A percentile compares a stretch with the other conserved stretches of the same genome.
Evolutionary conservation across 2,113 vertebrate species (phyloP).

Genomic region (Sinosuthora webbiana): DNA sequence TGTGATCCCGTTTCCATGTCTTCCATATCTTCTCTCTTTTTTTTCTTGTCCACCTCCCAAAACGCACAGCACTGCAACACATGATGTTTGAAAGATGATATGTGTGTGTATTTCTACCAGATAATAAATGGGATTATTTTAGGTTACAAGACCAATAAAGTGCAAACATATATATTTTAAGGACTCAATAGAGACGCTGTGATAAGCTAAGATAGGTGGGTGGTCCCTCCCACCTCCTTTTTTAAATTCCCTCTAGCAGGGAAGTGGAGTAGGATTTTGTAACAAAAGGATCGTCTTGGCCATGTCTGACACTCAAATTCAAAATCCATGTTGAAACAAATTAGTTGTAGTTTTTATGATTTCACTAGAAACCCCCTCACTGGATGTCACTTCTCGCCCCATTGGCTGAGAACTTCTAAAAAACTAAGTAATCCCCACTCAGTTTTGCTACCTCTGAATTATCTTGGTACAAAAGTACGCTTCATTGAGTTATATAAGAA

Average conservation of each 20-base stretch:
- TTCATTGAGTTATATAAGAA: not conserved
- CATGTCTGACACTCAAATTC: not conserved
- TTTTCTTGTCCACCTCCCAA: not conserved
- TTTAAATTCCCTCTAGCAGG: not conserved
- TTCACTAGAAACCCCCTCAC: not conserved
- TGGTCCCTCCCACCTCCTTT: not conserved
- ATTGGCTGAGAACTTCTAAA: not conserved
- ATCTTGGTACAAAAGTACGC: accelerated
- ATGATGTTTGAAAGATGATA: not conserved
- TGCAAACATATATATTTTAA: not conserved
- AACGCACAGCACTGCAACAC: not conserved
- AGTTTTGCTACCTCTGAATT: not conserved
- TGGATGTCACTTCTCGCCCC: not conserved
- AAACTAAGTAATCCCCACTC: not conserved
- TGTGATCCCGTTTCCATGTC: not conserved
- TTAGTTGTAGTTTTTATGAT: not conserved
- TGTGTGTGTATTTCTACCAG: not conserved
- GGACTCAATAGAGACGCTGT: not conserved
- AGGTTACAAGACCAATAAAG: not conserved
- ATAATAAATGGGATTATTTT: not conserved
- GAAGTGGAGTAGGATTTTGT: not conserved
- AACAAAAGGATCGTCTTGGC: not conserved
- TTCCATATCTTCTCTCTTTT: not conserved
- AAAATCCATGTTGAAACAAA: not conserved
- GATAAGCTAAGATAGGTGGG: not conserved